A percentile compares a stretch with the other conserved stretches of the same genome.
Evolutionary conservation across 2,888 invertebrate species (phyloP).

Genomic region (Acholoe squamosa): DNA sequence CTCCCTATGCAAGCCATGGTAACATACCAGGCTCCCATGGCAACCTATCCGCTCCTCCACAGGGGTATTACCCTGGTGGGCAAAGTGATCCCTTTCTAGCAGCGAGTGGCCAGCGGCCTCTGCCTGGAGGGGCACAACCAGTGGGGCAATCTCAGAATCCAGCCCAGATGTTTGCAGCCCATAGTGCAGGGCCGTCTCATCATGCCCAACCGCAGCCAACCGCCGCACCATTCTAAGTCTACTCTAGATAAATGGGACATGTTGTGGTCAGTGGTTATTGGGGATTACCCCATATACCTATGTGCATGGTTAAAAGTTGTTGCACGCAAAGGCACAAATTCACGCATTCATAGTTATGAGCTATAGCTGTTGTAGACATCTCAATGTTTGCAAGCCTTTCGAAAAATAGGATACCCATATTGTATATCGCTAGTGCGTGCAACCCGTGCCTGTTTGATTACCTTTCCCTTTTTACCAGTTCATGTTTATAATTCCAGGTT

Average conservation of each 20-base stretch:
- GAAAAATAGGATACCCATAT: too few species aligned
- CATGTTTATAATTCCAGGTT: too few species aligned
- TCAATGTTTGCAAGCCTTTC: too few species aligned
- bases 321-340: neutral
- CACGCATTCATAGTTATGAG: too few species aligned
- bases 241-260: neutral
- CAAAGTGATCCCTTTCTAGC: neutral
- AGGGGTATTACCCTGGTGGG: neutral
- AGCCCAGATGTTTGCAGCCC: conserved; percentile 4
- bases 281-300: neutral
- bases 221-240: conserved; percentile 14
- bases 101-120: neutral
- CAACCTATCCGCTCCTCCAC: neutral
- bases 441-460: neutral
- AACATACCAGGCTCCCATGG: neutral
- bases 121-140: conserved; percentile 37
- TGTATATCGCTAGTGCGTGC: too few species aligned
- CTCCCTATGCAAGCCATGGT: neutral
- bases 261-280: neutral
- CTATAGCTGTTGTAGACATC: too few species aligned
- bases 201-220: neutral
- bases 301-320: neutral
- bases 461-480: too few species aligned
- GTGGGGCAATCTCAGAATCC: neutral
- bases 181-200: neutral